These are phyloP conservation scores for Pinna nobilis DNA, from an alignment of 1,140 invertebrate species.

Conservation along the genomic window DNA sequence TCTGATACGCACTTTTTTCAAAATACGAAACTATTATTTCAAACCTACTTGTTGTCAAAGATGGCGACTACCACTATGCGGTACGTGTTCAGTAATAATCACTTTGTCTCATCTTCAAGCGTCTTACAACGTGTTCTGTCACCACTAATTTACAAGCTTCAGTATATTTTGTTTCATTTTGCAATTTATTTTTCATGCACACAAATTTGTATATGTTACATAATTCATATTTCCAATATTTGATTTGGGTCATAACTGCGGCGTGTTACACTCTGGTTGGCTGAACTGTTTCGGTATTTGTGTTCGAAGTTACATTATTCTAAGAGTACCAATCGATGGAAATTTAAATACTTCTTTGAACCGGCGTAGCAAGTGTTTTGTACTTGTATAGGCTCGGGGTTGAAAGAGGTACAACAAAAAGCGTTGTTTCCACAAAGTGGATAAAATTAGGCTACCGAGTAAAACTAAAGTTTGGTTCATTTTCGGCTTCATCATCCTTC, in stretches of 20 bases:
- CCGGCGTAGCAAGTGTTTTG: neutral
- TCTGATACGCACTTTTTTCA: neutral
- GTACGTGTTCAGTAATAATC: constrained; percentile 4
- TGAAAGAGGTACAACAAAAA: no score
- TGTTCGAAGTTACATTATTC: neutral
- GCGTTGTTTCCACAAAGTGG: no score
- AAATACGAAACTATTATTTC: neutral
- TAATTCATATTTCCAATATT: no score
- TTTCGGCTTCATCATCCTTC: no score
- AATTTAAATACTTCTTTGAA: neutral
- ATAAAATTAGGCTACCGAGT: no score
- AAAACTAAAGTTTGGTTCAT: no score
- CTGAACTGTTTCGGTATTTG: constrained; percentile 2
- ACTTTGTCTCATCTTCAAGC: neutral
- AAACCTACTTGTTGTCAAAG: neutral
- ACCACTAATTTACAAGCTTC: neutral
- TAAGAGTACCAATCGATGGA: no score
- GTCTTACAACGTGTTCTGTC: neutral
- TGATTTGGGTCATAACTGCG: no score
- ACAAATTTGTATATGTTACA: no score
- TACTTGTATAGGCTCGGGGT: no score
- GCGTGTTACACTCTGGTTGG: constrained; percentile 19
- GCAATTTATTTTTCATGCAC: no score
- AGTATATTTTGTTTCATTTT: neutral
- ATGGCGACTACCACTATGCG: constrained; percentile 11